Conservation (phyloP, 2,888 invertebrate genomes). For the Eupithecia insigniata region DNA sequence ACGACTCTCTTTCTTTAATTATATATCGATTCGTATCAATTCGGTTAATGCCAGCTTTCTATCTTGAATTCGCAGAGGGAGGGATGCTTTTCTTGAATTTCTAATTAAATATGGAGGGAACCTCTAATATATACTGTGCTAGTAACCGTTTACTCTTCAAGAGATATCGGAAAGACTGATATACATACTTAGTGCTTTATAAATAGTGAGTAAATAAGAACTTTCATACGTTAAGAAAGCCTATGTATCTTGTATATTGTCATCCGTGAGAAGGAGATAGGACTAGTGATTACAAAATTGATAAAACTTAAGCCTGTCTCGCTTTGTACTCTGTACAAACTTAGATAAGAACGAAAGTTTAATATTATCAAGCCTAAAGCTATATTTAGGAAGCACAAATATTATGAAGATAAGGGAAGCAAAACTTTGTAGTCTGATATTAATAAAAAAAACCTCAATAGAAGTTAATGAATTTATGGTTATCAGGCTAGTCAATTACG, state of each 20-base stretch:
- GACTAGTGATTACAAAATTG: slow-evolving; percentile 16
- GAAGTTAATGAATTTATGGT: neutral
- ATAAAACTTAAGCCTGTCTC: slow-evolving; percentile 15
- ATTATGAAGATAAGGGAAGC: neutral
- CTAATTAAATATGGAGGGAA: neutral
- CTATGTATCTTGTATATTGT: neutral
- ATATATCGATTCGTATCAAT: slow-evolving; percentile 31
- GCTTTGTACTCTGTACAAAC: slow-evolving; percentile 16
- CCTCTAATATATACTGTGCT: neutral
- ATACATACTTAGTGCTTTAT: neutral
- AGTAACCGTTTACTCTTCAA: neutral
- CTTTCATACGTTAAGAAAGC: neutral
- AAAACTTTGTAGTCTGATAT: neutral
- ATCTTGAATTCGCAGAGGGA: neutral
- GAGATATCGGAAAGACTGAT: neutral
- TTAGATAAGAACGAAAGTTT: slow-evolving; percentile 17
- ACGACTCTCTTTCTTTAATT: slow-evolving; percentile 29
- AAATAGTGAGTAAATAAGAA: neutral
- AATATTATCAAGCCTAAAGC: neutral
- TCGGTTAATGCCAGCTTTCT: slow-evolving; percentile 13
- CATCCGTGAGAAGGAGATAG: slow-evolving; percentile 1
- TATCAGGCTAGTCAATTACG: slow-evolving; percentile 38
- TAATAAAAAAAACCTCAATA: neutral
- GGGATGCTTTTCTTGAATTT: neutral
- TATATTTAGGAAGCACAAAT: neutral